phyloP scores from a whole-genome alignment of 2,797 vertebrate genomes.

The Neosilurus hyrtlii region DNA sequence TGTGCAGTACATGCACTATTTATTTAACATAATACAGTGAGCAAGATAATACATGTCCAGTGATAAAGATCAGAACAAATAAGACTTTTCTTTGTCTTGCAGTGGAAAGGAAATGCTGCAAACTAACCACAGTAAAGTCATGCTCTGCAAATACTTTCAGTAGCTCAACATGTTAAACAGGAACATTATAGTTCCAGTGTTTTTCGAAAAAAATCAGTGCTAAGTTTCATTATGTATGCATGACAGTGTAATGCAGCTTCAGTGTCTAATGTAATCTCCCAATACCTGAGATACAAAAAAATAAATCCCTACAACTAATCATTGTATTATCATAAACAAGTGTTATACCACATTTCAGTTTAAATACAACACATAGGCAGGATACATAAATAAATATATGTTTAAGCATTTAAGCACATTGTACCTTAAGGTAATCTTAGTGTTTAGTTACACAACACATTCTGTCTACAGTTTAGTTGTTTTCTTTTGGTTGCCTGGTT shows the following conservation, averaged over 20 bases:
- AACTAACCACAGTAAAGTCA: not conserved
- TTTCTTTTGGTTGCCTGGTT: not conserved
- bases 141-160: constrained; percentile 13
- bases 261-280: not conserved
- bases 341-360: not conserved
- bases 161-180: not conserved
- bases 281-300: constrained; percentile 14
- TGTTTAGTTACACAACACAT: not conserved
- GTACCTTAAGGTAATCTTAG: constrained; percentile 15
- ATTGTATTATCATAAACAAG: not conserved
- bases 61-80: not conserved
- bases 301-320: not conserved
- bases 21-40: constrained; percentile 42
- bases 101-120: constrained; percentile 8
- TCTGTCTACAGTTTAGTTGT: not conserved
- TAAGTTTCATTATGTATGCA: constrained; percentile 26
- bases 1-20: constrained; percentile 29
- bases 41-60: constrained; percentile 36
- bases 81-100: not conserved
- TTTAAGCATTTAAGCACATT: constrained; percentile 12
- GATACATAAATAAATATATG: constrained; percentile 43
- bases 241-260: constrained; percentile 12
- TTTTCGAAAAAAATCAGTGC: constrained; percentile 24
- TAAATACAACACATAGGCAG: not conserved
- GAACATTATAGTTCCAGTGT: constrained; percentile 21